A percentile compares a stretch with the other conserved stretches of the same genome.
phyloP scores from a whole-genome alignment of 2,113 vertebrate species.

The Rallus limicola region DNA sequence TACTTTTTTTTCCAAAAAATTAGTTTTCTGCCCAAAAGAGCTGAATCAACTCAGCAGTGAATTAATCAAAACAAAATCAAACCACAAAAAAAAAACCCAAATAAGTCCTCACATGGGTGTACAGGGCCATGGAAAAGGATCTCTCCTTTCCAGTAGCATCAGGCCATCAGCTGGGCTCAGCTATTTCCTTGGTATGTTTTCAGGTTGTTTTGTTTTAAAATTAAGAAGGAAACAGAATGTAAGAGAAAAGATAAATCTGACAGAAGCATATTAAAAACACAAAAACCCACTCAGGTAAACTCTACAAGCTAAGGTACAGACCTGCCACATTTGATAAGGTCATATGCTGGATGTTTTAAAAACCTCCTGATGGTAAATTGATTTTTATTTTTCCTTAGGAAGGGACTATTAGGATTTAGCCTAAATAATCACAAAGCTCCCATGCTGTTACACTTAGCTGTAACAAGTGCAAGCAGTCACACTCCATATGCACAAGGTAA shows the following conservation, averaged over 20 bases:
- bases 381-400: not conserved
- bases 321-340: accelerated
- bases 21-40: not conserved
- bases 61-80: not conserved
- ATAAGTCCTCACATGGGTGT: not conserved
- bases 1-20: not conserved
- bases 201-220: not conserved
- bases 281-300: accelerated
- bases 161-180: not conserved
- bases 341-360: not conserved
- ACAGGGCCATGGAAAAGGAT: not conserved
- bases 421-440: not conserved
- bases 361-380: not conserved
- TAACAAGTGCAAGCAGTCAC: accelerated
- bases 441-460: not conserved
- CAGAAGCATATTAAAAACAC: not conserved
- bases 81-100: too few relatives aligned
- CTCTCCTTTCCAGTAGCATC: not conserved
- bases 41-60: not conserved
- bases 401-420: not conserved
- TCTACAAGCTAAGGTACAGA: not conserved
- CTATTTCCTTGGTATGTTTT: not conserved
- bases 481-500: accelerated
- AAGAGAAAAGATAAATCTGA: not conserved
- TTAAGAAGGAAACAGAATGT: not conserved